A percentile compares a stretch with the other conserved stretches of the same genome.
Conservation (phyloP, 1,140 invertebrate genomes). For the Rhyzopertha dominica region DNA sequence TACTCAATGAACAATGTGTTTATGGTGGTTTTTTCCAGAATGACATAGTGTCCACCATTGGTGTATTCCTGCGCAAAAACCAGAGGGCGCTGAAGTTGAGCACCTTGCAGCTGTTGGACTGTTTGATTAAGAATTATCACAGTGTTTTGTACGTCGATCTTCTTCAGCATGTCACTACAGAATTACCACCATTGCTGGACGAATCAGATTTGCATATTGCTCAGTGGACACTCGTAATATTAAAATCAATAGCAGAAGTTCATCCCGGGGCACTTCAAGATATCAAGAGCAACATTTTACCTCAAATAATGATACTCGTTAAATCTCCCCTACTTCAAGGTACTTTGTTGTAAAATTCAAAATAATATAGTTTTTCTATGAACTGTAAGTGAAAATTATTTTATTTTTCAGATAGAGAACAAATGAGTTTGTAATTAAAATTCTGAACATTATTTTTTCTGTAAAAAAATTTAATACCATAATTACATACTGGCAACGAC, state of each 20-base stretch:
- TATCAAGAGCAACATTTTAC: constrained; percentile 61
- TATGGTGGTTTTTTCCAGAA: constrained; percentile 50
- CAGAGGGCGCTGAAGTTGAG: constrained; percentile 90
- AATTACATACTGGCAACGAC: too few species aligned
- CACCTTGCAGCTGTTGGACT: constrained; percentile 86
- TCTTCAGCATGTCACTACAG: constrained; percentile 52
- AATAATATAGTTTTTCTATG: too few species aligned
- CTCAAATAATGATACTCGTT: constrained; percentile 80
- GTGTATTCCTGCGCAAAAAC: constrained; percentile 94
- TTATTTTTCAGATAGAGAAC: too few species aligned
- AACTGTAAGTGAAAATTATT: too few species aligned
- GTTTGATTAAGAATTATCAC: constrained; percentile 53
- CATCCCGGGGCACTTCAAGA: constrained; percentile 59
- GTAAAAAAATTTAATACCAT: too few species aligned
- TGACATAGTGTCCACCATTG: constrained; percentile 86
- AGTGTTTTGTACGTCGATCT: constrained; percentile 33
- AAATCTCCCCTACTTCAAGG: constrained; percentile 87
- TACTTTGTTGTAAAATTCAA: constrained; percentile 35
- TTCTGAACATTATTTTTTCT: too few species aligned
- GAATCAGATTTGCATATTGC: constrained; percentile 96
- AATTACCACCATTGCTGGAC: constrained; percentile 83
- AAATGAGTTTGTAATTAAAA: too few species aligned
- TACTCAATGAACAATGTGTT: constrained; percentile 3
- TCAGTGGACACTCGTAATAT: constrained; percentile 75
- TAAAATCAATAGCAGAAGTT: constrained; percentile 68